A percentile compares a stretch with the other conserved stretches of the same genome.
phyloP scores from a whole-genome alignment of 1,140 invertebrate species.

The Drosophila rufa region DNA sequence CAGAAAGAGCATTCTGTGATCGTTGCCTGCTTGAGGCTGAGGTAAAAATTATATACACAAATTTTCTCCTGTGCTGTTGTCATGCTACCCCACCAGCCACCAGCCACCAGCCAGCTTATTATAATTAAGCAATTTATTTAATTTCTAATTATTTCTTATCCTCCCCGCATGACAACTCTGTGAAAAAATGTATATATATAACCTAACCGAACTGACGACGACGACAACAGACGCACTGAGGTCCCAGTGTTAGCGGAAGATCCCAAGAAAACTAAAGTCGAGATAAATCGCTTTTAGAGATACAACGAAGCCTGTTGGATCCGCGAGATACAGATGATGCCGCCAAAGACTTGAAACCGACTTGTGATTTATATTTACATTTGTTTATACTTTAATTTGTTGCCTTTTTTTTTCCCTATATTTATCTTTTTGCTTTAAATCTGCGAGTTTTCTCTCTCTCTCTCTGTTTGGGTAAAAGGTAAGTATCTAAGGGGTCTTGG shows the following conservation, averaged over 20 bases:
- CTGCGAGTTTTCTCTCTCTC: neutral
- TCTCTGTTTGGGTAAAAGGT: neutral
- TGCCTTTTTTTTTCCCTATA: neutral
- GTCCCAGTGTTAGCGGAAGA: slow-evolving; percentile 62
- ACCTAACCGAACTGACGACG: neutral
- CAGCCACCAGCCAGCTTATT: slow-evolving; percentile 18
- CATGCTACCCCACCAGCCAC: too few species aligned
- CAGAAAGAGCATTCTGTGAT: slow-evolving; percentile 22
- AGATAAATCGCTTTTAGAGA: slow-evolving; percentile 75
- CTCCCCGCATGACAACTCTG: slow-evolving; percentile 38
- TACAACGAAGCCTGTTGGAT: neutral
- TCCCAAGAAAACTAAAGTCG: slow-evolving; percentile 35
- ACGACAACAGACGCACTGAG: slow-evolving; percentile 43
- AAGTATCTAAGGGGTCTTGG: slow-evolving; percentile 7
- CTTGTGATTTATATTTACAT: slow-evolving; percentile 66
- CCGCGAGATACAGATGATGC: slow-evolving; percentile 19
- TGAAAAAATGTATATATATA: slow-evolving; percentile 18
- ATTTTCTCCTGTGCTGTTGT: neutral
- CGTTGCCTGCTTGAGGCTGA: slow-evolving; percentile 5
- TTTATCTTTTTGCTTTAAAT: slow-evolving; percentile 5
- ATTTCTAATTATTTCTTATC: slow-evolving; percentile 67
- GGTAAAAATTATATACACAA: neutral
- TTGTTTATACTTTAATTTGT: slow-evolving; percentile 28
- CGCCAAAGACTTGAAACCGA: slow-evolving; percentile 48
- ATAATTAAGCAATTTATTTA: slow-evolving; percentile 71